Evolutionary conservation across 2,113 vertebrate species (phyloP).

Genomic region (Oryzias melastigma): DNA sequence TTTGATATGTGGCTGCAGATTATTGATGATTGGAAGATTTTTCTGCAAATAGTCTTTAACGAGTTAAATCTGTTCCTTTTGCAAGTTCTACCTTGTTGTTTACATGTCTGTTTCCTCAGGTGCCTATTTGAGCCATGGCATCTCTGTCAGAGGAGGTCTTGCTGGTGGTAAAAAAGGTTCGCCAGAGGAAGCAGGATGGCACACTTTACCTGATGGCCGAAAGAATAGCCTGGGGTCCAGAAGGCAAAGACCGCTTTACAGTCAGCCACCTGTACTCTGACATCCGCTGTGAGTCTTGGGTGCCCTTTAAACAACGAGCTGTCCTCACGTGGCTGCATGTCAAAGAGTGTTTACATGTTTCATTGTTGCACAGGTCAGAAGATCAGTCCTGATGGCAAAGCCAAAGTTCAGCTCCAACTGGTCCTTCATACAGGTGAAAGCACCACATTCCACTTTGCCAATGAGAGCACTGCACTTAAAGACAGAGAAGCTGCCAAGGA

Average conservation of each 20-base stretch:
- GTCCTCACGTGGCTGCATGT: not conserved
- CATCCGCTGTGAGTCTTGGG: slow-evolving; percentile 90
- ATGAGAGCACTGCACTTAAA: slow-evolving; percentile 91
- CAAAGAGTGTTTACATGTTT: not conserved
- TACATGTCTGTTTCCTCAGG: slow-evolving; percentile 15
- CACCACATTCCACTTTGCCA: slow-evolving; percentile 96
- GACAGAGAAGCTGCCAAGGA: slow-evolving; percentile 95
- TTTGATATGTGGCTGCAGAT: too few relatives aligned
- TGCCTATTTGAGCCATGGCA: slow-evolving; percentile 79
- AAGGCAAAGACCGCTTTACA: slow-evolving; percentile 96
- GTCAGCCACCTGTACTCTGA: slow-evolving; percentile 96
- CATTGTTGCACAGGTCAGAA: slow-evolving; percentile 87
- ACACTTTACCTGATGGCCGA: slow-evolving; percentile 98
- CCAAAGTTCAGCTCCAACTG: slow-evolving; percentile 97
- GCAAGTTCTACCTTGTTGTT: not conserved
- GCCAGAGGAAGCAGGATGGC: slow-evolving; percentile 97
- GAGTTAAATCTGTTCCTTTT: not conserved
- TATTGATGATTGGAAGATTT: not conserved
- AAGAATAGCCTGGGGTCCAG: slow-evolving; percentile 94
- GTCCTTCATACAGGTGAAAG: slow-evolving; percentile 94
- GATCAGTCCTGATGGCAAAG: slow-evolving; percentile 98
- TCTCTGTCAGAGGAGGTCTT: slow-evolving; percentile 97
- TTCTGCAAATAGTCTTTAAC: not conserved
- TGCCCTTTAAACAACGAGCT: not conserved
- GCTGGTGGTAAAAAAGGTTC: slow-evolving; percentile 93